phyloP scores from a whole-genome alignment of 1,140 invertebrate genomes.

The Oncopodura yosiiana region DNA sequence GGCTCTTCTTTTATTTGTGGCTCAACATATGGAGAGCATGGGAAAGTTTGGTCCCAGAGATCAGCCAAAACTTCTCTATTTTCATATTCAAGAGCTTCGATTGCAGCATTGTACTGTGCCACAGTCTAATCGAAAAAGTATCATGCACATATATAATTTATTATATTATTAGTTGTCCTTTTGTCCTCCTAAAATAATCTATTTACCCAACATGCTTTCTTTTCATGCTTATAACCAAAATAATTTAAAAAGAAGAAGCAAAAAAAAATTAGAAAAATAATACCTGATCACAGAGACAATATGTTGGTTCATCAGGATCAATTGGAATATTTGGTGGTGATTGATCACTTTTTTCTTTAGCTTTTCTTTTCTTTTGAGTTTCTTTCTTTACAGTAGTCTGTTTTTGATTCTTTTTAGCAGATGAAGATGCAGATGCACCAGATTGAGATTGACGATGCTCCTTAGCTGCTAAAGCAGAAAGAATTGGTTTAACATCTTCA shows the following conservation, averaged over 20 bases:
- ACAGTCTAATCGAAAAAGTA: no score
- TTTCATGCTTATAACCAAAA: not conserved
- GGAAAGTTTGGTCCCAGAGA: no score
- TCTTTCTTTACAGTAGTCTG: constrained; percentile 12
- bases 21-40: no score
- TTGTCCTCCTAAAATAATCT: no score
- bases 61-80: no score
- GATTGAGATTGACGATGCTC: not conserved
- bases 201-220: no score
- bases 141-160: no score
- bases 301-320: constrained; percentile 93
- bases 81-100: no score
- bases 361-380: constrained; percentile 54
- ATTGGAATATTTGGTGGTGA: constrained; percentile 62
- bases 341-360: constrained; percentile 47
- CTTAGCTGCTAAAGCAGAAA: not conserved
- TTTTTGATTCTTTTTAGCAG: constrained; percentile 21
- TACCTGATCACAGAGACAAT: constrained; percentile 77
- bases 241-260: no score
- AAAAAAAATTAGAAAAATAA: constrained; percentile 6
- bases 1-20: no score
- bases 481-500: not conserved
- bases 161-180: no score
- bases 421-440: not conserved
- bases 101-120: no score